Evolutionary conservation across 1,140 invertebrate species (phyloP).

Genomic region (Ruditapes philippinarum): DNA sequence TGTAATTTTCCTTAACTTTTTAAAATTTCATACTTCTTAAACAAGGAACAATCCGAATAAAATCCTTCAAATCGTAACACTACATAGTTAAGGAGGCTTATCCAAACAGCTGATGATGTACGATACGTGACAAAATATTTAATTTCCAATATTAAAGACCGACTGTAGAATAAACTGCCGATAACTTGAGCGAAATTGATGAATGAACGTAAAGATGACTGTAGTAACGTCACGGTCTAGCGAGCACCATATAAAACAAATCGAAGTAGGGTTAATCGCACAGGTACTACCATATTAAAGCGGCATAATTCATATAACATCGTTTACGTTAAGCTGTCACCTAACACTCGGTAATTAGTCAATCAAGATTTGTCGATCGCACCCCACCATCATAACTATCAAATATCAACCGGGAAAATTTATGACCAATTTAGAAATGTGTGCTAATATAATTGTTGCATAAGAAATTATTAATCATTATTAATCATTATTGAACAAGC

Average conservation of each 20-base stretch:
- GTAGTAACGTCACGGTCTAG: background rate
- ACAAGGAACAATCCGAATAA: background rate
- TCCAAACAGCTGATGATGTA: background rate
- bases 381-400: too few species aligned
- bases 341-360: background rate
- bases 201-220: constrained; percentile 17
- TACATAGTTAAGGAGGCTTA: background rate
- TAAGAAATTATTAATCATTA: background rate
- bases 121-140: constrained; percentile 8
- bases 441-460: background rate
- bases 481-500: background rate
- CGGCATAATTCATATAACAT: background rate
- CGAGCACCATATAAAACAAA: background rate
- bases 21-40: background rate
- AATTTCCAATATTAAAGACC: background rate
- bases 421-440: background rate
- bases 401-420: background rate
- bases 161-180: background rate
- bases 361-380: background rate
- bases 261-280: background rate
- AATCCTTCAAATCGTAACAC: background rate
- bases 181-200: constrained; percentile 1
- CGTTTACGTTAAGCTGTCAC: background rate
- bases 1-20: too few species aligned
- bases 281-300: background rate